phyloP scores from a whole-genome alignment of 1,140 invertebrate genomes.

The Drosophila navojoa region DNA sequence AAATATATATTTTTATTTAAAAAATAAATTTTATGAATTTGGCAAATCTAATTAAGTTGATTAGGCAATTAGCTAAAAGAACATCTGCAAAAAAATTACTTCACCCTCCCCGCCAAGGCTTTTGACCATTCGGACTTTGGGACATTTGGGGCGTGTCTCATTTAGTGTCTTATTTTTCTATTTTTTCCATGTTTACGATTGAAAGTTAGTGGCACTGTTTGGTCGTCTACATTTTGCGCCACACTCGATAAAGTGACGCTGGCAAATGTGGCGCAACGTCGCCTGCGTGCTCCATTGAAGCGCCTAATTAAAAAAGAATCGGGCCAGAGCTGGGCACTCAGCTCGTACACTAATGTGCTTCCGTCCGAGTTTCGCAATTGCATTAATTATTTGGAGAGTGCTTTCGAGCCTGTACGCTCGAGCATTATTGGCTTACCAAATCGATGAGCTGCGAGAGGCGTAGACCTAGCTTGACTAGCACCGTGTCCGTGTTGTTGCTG shows the following conservation, averaged over 20 bases:
- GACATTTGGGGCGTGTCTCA: conserved; percentile 28
- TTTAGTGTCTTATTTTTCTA: conserved; percentile 58
- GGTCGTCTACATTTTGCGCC: conserved; percentile 38
- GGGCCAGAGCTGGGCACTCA: conserved; percentile 12
- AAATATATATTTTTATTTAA: too few species aligned
- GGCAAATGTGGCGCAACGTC: conserved; percentile 68
- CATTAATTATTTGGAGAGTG: conserved; percentile 58
- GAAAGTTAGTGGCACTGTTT: conserved; percentile 42
- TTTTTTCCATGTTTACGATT: conserved; percentile 56
- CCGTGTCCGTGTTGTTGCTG: conserved; percentile 95
- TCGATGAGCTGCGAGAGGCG: conserved; percentile 97
- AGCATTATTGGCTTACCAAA: conserved; percentile 87
- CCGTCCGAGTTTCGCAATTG: conserved; percentile 40
- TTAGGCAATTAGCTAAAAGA: conserved; percentile 11
- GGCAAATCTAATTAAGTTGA: conserved; percentile 14
- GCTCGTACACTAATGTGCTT: conserved; percentile 17
- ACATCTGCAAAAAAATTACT: too few species aligned
- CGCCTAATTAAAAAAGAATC: conserved; percentile 71
- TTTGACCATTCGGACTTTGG: background rate
- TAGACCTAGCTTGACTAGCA: conserved; percentile 95
- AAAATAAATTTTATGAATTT: too few species aligned
- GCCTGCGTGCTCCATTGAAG: conserved; percentile 37
- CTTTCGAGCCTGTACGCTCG: background rate
- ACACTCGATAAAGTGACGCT: conserved; percentile 27
- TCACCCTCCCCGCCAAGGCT: background rate